phyloP scores from a whole-genome alignment of 2,888 invertebrate species.

The Zygothrica quintamaculata region DNA sequence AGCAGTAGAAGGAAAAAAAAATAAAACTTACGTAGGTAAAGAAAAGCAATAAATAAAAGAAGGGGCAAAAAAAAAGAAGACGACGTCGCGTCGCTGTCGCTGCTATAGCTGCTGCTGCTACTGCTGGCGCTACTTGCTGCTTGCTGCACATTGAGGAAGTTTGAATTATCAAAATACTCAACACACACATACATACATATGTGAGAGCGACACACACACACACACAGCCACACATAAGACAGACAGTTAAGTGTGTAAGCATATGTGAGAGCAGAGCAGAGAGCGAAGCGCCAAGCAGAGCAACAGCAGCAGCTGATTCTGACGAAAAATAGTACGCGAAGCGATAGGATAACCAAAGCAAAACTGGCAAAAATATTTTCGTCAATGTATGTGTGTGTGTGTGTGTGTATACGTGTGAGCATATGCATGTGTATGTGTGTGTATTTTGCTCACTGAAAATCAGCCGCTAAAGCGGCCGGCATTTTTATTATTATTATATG shows the following conservation, averaged over 20 bases:
- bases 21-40: constrained; percentile 54
- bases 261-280: neutral
- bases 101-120: too few species aligned
- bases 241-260: neutral
- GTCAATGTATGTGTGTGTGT: constrained; percentile 27
- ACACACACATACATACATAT: constrained; percentile 26
- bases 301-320: constrained; percentile 69
- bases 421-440: constrained; percentile 24
- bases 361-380: constrained; percentile 55
- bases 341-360: constrained; percentile 66
- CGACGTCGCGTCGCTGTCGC: constrained; percentile 18
- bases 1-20: constrained; percentile 24
- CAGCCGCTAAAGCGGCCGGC: constrained; percentile 77
- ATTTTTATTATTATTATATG: constrained; percentile 74
- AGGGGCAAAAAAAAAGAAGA: constrained; percentile 18
- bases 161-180: constrained; percentile 61
- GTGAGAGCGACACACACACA: too few species aligned
- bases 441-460: constrained; percentile 48
- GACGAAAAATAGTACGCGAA: constrained; percentile 70
- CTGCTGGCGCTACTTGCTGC: too few species aligned
- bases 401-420: constrained; percentile 21
- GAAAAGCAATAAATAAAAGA: constrained; percentile 44
- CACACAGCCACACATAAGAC: constrained; percentile 3
- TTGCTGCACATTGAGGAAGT: constrained; percentile 62
- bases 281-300: neutral